Base-by-base conservation (phyloP, 2,113 vertebrate genomes). In the Pterocles burchelli region DNA sequence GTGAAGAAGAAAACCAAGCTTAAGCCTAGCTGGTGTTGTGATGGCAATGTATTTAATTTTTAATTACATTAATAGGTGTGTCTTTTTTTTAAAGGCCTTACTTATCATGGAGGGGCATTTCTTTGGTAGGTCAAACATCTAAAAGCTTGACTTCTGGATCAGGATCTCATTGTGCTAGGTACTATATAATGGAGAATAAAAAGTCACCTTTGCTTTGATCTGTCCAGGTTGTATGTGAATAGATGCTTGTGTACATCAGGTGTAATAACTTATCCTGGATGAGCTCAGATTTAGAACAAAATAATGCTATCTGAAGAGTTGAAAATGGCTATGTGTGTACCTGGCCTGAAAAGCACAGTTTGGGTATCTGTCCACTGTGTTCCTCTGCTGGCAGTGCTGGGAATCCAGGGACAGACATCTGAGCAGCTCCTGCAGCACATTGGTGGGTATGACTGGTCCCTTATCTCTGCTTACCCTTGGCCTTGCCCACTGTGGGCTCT, bases 371-470 rank as follows among this genome's bases (percentile, higher is more conserved):
- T 43, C 18, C 2, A 3, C 36, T 89, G 18, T 68, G 46, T n/a
- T 90, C 28, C 17, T 80, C 20, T 19, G 8, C 46, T 65, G 41
- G 49, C 49, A 48, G 46, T 13, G 9, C 2, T 6, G 9, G 61
- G 55, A 57, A 24, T 54, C 8, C 43, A 46, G 36, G 48, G 36
- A 28, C 38, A 31, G 61, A 11, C 21, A 41, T 31, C 13, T 0
- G 0, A 16, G 46, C 10, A 49, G 12, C 34, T 88, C 31, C 2
- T 36, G 18, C 11, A 41, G 24, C 28, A 6, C 1, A 0, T 46
- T 36, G 45, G 8, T 62, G 76, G 55, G 2, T 17, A 2, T 58
- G 46, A 8, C 68, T 57, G 63, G 10, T 72, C 33, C 52, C 26
- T 43, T 5, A 3, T 8, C 0, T 0, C 33, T 82, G 71, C 75